phyloP scores from a whole-genome alignment of 2,888 invertebrate genomes.

The Drosophila algonquin region DNA sequence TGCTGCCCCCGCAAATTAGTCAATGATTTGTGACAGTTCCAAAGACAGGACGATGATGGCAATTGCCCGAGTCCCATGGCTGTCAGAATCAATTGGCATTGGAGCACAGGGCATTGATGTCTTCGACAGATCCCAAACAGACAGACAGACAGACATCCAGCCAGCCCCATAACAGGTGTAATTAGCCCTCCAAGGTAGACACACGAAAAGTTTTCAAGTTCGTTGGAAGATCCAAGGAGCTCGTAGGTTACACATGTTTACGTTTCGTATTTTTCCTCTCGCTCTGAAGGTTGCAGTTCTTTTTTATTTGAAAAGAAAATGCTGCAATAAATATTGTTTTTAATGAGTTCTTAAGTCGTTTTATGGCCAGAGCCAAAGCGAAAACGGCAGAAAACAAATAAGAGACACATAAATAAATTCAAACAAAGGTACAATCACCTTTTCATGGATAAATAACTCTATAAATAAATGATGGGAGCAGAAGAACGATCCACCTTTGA shows the following conservation, averaged over 20 bases:
- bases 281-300: slow-evolving; percentile 58
- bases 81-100: slow-evolving; percentile 68
- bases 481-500: slow-evolving; percentile 1
- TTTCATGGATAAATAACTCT: not conserved
- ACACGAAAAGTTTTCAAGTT: slow-evolving; percentile 61
- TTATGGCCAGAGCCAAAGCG: slow-evolving; percentile 6
- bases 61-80: slow-evolving; percentile 33
- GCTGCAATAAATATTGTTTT: slow-evolving; percentile 26
- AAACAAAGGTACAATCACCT: slow-evolving; percentile 25
- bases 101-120: slow-evolving; percentile 35
- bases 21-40: slow-evolving; percentile 41
- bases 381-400: slow-evolving; percentile 25
- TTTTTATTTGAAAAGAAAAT: slow-evolving; percentile 24
- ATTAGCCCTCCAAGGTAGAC: slow-evolving; percentile 62
- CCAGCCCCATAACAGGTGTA: slow-evolving; percentile 59
- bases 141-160: slow-evolving; percentile 12
- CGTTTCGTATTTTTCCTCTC: slow-evolving; percentile 9
- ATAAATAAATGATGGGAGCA: not conserved
- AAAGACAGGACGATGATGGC: slow-evolving; percentile 16
- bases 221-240: slow-evolving; percentile 49
- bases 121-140: not conserved
- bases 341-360: slow-evolving; percentile 16
- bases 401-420: slow-evolving; percentile 22
- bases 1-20: slow-evolving; percentile 17
- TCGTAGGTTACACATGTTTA: slow-evolving; percentile 62